Base-by-base conservation (phyloP, 64 coral and sea anemone species). In the Platygyra sinensis region DNA sequence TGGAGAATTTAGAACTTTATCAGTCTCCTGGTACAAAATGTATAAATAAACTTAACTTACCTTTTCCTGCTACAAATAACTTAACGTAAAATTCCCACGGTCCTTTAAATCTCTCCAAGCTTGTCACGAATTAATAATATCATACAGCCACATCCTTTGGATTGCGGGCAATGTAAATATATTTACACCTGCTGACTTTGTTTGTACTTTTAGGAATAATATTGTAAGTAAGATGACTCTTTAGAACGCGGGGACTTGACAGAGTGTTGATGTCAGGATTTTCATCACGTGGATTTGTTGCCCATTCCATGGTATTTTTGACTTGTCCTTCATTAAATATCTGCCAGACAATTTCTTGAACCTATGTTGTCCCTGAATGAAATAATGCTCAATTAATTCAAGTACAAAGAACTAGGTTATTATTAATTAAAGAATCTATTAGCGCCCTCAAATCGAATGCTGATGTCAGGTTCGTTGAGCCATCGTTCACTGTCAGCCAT, bases 301-400 rank as follows among this genome's bases (percentile, higher is more conserved):
- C 63, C 17, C 4, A 12, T 22, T 90, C 88, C 10, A 90, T 2
- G 32, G 22, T 36, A 2, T 9, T 55, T 55, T 55, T 55, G 55
- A 6, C 5, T 55, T 36, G 78, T 7, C 76, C 88, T 52, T 81
- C 32, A 18, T 30, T 33, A n/a, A n/a, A n/a, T n/a, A n/a, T n/a
- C n/a, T n/a, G n/a, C n/a, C n/a, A n/a, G n/a, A n/a, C n/a, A n/a
- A 89, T 89, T 89, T 89, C 88, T 50, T 57, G 63, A 61, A 82
- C 63, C 88, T 77, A 90, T 10, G 77, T 81, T 71, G 77, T 82
- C 13, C 88, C 77, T 90, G 15, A 39, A 67, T 61, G 19, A 55
- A 38, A 67, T 0, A 67, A n/a, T 24, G 24, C 24, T 25, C 8
- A 67, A n/a, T 67, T n/a, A 67, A 20, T 67, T 67, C 20, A 8